A percentile compares a stretch with the other conserved stretches of the same genome.
Conservation (phyloP, 2,113 vertebrate genomes). For the Mesoclemmys tuberculata region DNA sequence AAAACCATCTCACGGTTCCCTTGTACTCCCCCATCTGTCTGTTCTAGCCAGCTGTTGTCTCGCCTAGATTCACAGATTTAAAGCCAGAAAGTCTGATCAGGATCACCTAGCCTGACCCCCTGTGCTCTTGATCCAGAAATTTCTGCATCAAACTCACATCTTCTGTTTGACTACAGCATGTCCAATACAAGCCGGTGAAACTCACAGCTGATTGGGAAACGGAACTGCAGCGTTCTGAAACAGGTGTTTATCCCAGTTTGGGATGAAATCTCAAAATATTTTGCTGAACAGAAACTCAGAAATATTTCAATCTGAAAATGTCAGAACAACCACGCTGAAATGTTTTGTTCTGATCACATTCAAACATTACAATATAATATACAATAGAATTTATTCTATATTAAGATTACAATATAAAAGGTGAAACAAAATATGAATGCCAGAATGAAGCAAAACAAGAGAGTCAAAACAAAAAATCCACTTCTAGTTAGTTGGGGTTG, state of each 20-base stretch:
- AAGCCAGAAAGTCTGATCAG: background rate
- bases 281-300: background rate
- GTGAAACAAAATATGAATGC: slow-evolving; percentile 56
- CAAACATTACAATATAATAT: background rate
- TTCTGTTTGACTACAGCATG: background rate
- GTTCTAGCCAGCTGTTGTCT: background rate
- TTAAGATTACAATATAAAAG: slow-evolving; percentile 55
- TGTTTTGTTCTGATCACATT: slow-evolving; percentile 18
- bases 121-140: background rate
- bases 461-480: slow-evolving; percentile 56
- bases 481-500: slow-evolving; percentile 23
- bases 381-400: background rate
- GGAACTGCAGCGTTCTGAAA: slow-evolving; percentile 5
- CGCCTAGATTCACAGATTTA: background rate
- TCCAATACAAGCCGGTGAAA: slow-evolving; percentile 41
- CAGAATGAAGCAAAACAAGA: slow-evolving; percentile 29
- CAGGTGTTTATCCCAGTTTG: background rate
- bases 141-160: slow-evolving; percentile 10
- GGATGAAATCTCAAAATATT: background rate
- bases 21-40: background rate
- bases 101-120: background rate
- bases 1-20: background rate
- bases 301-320: slow-evolving; percentile 28
- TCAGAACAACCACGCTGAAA: slow-evolving; percentile 6
- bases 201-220: slow-evolving; percentile 58